phyloP scores from a whole-genome alignment of 2,888 invertebrate genomes.

The Lathronympha strigana region DNA sequence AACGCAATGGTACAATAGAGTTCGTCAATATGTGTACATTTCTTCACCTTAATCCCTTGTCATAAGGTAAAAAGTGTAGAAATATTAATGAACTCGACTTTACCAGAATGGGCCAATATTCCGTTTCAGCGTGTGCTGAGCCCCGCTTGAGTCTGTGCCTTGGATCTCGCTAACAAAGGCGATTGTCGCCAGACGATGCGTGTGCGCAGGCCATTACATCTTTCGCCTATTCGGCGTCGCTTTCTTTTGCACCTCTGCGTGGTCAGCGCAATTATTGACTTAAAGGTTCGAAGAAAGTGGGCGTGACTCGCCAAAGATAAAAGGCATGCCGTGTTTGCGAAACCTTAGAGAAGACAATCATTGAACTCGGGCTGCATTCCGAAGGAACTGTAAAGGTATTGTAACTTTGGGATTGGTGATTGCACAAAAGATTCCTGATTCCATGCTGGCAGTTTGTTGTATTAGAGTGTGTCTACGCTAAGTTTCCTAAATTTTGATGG shows the following conservation, averaged over 20 bases:
- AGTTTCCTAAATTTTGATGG: no score
- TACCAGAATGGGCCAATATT: no score
- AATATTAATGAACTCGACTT: no score
- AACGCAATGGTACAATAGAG: no score
- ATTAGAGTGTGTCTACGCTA: no score
- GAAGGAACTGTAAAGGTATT: no score
- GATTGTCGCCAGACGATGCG: slow-evolving; percentile 47
- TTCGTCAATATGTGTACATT: no score
- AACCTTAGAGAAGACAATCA: background rate
- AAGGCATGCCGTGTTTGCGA: slow-evolving; percentile 3
- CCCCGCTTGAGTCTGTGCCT: slow-evolving; percentile 29
- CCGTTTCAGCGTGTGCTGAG: background rate
- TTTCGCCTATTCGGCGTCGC: slow-evolving; percentile 46
- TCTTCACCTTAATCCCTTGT: no score
- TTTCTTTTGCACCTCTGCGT: slow-evolving; percentile 36
- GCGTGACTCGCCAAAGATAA: slow-evolving; percentile 3
- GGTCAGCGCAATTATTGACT: slow-evolving; percentile 25
- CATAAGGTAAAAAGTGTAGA: no score
- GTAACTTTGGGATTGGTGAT: background rate
- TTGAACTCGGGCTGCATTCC: no score
- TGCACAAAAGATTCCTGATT: background rate
- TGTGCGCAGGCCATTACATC: slow-evolving; percentile 50
- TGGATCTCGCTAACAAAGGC: slow-evolving; percentile 42
- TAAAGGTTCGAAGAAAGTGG: slow-evolving; percentile 26
- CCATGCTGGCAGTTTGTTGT: no score